Percentiles rank a stretch among this genome's conserved stretches.
These are phyloP conservation scores for Ametastegia equiseti DNA, from an alignment of 2,888 invertebrate species.

Conservation along the genomic window DNA sequence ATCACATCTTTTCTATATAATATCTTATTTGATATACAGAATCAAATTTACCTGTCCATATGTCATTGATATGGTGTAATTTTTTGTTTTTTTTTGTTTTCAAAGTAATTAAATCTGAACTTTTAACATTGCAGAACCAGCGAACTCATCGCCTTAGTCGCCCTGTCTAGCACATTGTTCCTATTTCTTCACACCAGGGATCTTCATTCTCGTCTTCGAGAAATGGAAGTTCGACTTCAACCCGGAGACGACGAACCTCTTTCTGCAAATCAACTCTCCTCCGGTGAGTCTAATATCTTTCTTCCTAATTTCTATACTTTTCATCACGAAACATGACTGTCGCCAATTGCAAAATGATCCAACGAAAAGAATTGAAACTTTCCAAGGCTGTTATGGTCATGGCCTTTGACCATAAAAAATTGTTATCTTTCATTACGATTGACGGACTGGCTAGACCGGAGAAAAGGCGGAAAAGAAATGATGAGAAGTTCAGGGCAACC, in stretches of 20 bases:
- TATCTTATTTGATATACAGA: background rate
- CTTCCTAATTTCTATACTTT: no score
- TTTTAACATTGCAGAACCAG: slow-evolving; percentile 83
- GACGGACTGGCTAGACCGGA: no score
- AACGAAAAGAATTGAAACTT: no score
- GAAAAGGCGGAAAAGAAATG: no score
- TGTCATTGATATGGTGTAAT: background rate
- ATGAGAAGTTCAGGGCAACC: no score
- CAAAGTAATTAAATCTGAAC: background rate
- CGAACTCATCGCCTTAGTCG: slow-evolving; percentile 89
- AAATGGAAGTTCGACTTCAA: slow-evolving; percentile 88
- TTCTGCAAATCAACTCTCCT: slow-evolving; percentile 77
- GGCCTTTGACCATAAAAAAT: no score
- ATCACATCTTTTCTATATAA: slow-evolving; percentile 18
- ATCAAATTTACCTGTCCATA: background rate
- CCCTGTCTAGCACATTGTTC: slow-evolving; percentile 90
- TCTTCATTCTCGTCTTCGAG: slow-evolving; percentile 87
- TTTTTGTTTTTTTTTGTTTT: slow-evolving; percentile 43
- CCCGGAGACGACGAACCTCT: slow-evolving; percentile 79
- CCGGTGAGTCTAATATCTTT: slow-evolving; percentile 71
- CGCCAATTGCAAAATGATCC: no score
- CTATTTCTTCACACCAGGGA: slow-evolving; percentile 91
- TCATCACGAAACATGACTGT: no score
- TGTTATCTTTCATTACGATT: no score
- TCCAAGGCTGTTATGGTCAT: no score